Evolutionary conservation across 2,888 invertebrate genomes (phyloP), one percentile per base, ranked within the genome.

Genomic region (Temnothorax ravouxi): DNA sequence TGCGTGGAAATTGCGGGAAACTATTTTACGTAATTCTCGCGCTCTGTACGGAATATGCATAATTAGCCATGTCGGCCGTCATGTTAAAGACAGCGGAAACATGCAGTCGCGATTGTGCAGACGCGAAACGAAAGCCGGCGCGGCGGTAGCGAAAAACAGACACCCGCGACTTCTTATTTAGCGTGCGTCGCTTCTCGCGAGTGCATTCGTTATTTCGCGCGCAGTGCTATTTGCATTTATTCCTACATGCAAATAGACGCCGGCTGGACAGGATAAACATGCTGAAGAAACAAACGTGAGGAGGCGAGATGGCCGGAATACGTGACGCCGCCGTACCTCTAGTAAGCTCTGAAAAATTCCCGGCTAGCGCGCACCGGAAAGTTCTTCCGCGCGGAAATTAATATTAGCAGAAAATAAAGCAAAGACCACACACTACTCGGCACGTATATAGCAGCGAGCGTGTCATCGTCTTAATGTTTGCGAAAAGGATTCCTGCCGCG

Each of bases 381-480:
- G 79, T 80, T 72, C 79, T 72, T 79, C 72, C 72, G 79, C 79
- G 59, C 79, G 72, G 79, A 80, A 80, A 80, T 80, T 80, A 80
- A 80, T 80, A 80, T 80, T 80, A 80, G 72, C 59, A 80, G 72
- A 72, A 80, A 80, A 80, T 80, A 80, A 66, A 77, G 77, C 77
- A 83, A 77, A 77, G 77, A 59, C 77, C 82, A 77, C 77, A 71
- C 79, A 25, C 66, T 21, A 9, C 56, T 59, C 56, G 56, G 62
- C 77, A 77, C 66, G 66, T 77, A n/a, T n/a, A n/a, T n/a, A 83
- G 66, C n/a, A 38, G 77, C 77, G 77, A 77, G 79, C 66, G 56
- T 83, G 82, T 83, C 82, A 76, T 82, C 82, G 79, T 83, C 77
- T 77, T 67, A 64, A 80, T 80, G 79, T 80, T 80, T 80, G 72